These are phyloP conservation scores for Loriculus beryllinus DNA, from an alignment of 2,797 vertebrate species.

Conservation along the genomic window DNA sequence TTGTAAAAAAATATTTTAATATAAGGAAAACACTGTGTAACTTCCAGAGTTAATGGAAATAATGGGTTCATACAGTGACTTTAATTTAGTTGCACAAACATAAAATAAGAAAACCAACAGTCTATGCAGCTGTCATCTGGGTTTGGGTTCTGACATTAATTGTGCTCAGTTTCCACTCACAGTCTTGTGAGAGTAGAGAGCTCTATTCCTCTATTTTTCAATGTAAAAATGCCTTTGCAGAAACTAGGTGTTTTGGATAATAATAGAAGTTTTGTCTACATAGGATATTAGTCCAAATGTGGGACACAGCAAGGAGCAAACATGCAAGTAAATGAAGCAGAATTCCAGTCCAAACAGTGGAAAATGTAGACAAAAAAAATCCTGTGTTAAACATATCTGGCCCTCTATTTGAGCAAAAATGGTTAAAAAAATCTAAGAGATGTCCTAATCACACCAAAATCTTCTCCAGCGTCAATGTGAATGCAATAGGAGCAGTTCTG, in stretches of 20 bases:
- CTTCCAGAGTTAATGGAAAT: not conserved
- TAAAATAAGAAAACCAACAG: not conserved
- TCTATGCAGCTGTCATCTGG: not conserved
- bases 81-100: not conserved
- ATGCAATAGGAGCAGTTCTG: not conserved
- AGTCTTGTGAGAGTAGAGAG: not conserved
- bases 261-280: not conserved
- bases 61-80: not conserved
- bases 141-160: not conserved
- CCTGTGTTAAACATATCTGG: not conserved
- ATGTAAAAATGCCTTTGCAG: not conserved
- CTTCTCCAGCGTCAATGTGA: not conserved
- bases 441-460: not conserved
- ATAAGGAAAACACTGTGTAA: not conserved
- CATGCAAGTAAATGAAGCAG: not conserved
- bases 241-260: not conserved
- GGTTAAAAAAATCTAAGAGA: not conserved
- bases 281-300: not conserved
- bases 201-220: not conserved
- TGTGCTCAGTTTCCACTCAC: not conserved
- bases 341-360: not conserved
- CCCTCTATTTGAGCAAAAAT: not conserved
- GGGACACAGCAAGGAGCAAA: not conserved
- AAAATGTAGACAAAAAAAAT: not conserved
- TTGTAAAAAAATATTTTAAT: not conserved